Conservation (phyloP, 2,888 invertebrate genomes). For the Prosopocoilus inquinatus region DNA sequence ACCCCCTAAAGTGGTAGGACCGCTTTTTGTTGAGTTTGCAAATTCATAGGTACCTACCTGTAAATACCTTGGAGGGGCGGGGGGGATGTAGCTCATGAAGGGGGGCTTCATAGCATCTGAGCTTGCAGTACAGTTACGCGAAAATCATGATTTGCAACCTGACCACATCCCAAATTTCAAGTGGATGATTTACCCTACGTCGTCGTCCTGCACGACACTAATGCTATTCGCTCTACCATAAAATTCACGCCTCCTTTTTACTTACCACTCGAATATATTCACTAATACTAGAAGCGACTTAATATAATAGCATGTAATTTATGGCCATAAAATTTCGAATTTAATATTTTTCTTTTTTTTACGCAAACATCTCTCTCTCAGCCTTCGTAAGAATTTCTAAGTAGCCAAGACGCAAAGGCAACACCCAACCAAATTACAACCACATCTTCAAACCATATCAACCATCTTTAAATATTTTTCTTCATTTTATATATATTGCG, state of each 20-base stretch:
- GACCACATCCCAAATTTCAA: slow-evolving; percentile 32
- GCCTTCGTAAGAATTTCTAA: no score
- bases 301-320: no score
- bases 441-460: not conserved
- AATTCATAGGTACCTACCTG: slow-evolving; percentile 58
- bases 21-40: slow-evolving; percentile 63
- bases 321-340: no score
- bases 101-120: slow-evolving; percentile 32
- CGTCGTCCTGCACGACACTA: slow-evolving; percentile 10
- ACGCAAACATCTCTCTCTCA: no score
- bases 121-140: slow-evolving; percentile 48
- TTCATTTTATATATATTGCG: not conserved
- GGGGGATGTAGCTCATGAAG: slow-evolving; percentile 36
- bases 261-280: not conserved
- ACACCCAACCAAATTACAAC: no score
- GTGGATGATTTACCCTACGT: slow-evolving; percentile 29
- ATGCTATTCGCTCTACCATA: slow-evolving; percentile 18
- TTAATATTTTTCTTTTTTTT: no score
- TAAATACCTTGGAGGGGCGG: slow-evolving; percentile 40
- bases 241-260: slow-evolving; percentile 14
- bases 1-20: slow-evolving; percentile 60
- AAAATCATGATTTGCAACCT: slow-evolving; percentile 49
- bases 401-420: no score
- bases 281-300: no score
- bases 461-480: slow-evolving; percentile 5